Evolutionary conservation across 2,797 vertebrate genomes (phyloP).

Genomic region (Amniataba percoides): DNA sequence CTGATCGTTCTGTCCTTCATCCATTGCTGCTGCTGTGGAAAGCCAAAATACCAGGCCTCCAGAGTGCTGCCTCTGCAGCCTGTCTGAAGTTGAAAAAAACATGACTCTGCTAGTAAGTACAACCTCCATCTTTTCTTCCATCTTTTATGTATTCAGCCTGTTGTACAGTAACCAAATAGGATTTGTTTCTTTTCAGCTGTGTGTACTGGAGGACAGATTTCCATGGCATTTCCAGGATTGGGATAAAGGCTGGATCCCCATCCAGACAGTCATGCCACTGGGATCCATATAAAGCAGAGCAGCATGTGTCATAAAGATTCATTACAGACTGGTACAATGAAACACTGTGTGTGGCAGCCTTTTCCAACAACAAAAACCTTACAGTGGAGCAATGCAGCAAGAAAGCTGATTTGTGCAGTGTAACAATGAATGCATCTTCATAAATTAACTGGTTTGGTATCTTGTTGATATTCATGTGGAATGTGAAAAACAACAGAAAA

Average conservation of each 20-base stretch:
- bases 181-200: conserved; percentile 12
- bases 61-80: conserved; percentile 73
- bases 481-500: conserved; percentile 28
- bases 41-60: conserved; percentile 73
- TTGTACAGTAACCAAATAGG: background rate
- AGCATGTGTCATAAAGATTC: conserved; percentile 40
- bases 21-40: conserved; percentile 77
- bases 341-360: conserved; percentile 42
- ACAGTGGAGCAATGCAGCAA: background rate
- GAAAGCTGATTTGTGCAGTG: conserved; percentile 41
- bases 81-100: conserved; percentile 48
- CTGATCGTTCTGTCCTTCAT: conserved; percentile 75
- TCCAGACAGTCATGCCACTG: conserved; percentile 16
- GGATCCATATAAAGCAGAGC: conserved; percentile 47
- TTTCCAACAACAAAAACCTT: conserved; percentile 32
- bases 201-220: conserved; percentile 7
- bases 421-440: conserved; percentile 25
- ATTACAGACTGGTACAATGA: conserved; percentile 55
- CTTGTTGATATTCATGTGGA: conserved; percentile 23
- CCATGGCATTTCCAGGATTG: conserved; percentile 21
- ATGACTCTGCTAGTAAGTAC: conserved; percentile 1
- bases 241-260: conserved; percentile 25
- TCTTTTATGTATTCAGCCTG: background rate
- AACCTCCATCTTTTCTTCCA: background rate
- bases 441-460: background rate